A percentile compares a stretch with the other conserved stretches of the same genome.
Evolutionary conservation across 2,797 vertebrate genomes (phyloP).

Genomic region (Sebastiscus tertius): DNA sequence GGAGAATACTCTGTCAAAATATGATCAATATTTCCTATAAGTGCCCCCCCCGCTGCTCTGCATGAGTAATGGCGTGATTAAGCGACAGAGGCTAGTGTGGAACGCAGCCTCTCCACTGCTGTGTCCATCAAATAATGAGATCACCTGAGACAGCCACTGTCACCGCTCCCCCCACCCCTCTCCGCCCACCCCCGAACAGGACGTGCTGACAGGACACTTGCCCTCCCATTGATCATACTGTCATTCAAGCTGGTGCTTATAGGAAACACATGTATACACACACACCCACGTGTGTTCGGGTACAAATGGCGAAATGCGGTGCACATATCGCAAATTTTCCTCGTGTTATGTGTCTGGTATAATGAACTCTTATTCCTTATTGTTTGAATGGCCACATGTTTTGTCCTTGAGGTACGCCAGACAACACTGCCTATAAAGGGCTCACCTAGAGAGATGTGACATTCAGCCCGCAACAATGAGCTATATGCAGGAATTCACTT

Average conservation of each 20-base stretch:
- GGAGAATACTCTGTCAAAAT: conserved; percentile 77
- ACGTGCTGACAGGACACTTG: conserved; percentile 78
- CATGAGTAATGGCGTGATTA: conserved; percentile 76
- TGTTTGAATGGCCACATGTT: conserved; percentile 43
- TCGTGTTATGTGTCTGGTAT: not conserved
- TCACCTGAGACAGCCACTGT: conserved; percentile 73
- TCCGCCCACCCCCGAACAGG: conserved; percentile 33
- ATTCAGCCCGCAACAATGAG: conserved; percentile 65
- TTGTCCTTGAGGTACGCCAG: conserved; percentile 60
- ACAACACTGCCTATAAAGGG: conserved; percentile 52
- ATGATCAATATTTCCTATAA: conserved; percentile 80
- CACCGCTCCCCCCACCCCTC: not conserved
- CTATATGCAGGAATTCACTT: conserved; percentile 70
- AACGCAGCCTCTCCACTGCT: conserved; percentile 61
- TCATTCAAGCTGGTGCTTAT: conserved; percentile 59
- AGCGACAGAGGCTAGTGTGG: conserved; percentile 54
- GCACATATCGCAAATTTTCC: not conserved
- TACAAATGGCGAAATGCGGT: not conserved
- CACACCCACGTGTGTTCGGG: not conserved
- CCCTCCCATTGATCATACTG: conserved; percentile 74
- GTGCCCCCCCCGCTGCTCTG: conserved; percentile 56
- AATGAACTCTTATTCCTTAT: conserved; percentile 24
- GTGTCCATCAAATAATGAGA: conserved; percentile 81
- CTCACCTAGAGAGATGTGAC: conserved; percentile 68
- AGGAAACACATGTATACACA: conserved; percentile 27